A percentile compares a stretch with the other conserved stretches of the same genome.
Evolutionary conservation across 2,797 vertebrate species (phyloP).

Genomic region (Enteromius mattozi): DNA sequence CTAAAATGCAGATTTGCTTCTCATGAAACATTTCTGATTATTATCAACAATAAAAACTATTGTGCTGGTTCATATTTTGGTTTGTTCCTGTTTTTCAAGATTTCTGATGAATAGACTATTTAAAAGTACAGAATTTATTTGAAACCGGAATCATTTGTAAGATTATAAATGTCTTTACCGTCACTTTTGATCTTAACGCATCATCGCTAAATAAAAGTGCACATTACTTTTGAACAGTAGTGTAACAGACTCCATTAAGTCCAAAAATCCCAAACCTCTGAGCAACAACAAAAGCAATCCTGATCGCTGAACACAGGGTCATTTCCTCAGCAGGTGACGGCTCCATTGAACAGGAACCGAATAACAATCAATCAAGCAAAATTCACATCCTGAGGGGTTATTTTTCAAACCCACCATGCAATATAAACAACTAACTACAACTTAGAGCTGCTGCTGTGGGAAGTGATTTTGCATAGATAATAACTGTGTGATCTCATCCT

Average conservation of each 20-base stretch:
- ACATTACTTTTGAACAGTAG: not conserved
- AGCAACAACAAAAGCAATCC: constrained; percentile 13
- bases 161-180: not conserved
- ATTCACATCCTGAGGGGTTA: constrained; percentile 25
- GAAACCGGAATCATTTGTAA: not conserved
- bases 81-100: not conserved
- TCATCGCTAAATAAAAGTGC: not conserved
- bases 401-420: constrained; percentile 57
- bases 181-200: not conserved
- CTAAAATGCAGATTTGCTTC: not conserved
- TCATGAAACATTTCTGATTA: not conserved
- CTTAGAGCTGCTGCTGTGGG: constrained; percentile 66
- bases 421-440: constrained; percentile 63
- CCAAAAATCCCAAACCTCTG: not conserved
- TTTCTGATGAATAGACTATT: not conserved
- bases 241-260: constrained; percentile 4
- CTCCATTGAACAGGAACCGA: constrained; percentile 16
- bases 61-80: not conserved
- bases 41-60: not conserved
- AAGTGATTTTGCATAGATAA: constrained; percentile 58
- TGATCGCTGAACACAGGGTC: not conserved
- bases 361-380: constrained; percentile 37
- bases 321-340: constrained; percentile 27
- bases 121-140: not conserved
- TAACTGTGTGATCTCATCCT: constrained; percentile 39